Base-by-base conservation (phyloP, 2,113 vertebrate species). In the Heterotilapia buettikoferi region DNA sequence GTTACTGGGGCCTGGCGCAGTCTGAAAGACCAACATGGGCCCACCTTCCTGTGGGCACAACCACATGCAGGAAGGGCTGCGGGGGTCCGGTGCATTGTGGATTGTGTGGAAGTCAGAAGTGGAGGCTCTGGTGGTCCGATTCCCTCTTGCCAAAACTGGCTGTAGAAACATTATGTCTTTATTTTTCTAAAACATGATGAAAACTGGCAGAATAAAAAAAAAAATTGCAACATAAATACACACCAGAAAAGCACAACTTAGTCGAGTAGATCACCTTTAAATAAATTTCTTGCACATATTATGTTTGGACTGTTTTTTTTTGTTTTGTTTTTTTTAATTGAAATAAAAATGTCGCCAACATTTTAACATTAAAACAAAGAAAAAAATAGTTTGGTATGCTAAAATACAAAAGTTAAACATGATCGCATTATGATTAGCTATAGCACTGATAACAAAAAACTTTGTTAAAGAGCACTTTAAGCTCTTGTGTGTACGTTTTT, bases 291-390 rank as follows among this genome's bases (percentile, higher is more conserved):
- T 68, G 33, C 11, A 68, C 33, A 68, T 66, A 12, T 38, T 2
- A 38, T 38, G 0, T 66, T 66, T 13, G 19, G 33, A 66, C 61
- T 7, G 33, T 38, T 38, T 66, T 13, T 26, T 26, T 4, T 63
- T n/a, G n/a, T n/a, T n/a, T n/a, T 24, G 0, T n/a, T 66, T 63
- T 5, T 66, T 12, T 7, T 1, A 66, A n/a, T 38, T 7, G 33
- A 66, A 5, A 13, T 38, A 2, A 66, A 66, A 66, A 38, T n/a
- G 36, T 66, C 0, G 1, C 5, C 36, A 43, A 6, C 66, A 71
- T 71, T 71, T 71, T 71, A 71, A 6, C n/a, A 40, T 71, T 7
- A 71, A 43, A 71, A 71, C 36, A 71, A 21, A 71, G n/a, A n/a
- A 2, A 40, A 43, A 40, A 43, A 6, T 24, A 6, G n/a, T 40